phyloP scores from a whole-genome alignment of 2,113 vertebrate genomes.

The Phainopepla nitens region DNA sequence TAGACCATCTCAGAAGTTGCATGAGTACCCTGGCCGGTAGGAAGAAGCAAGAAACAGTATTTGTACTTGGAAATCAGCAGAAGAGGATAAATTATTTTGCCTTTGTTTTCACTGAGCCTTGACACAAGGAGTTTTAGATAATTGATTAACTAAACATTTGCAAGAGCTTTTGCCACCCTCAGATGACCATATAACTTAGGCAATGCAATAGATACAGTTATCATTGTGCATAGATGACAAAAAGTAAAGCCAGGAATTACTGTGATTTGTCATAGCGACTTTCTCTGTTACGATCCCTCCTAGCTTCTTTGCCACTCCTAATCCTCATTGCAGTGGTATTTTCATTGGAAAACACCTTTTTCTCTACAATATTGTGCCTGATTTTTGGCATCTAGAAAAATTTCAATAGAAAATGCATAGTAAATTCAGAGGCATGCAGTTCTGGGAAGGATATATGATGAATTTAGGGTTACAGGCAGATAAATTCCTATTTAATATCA shows the following conservation, averaged over 20 bases:
- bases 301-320: neutral
- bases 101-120: neutral
- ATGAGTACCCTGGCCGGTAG: neutral
- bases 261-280: neutral
- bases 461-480: neutral
- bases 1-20: neutral
- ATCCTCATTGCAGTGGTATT: neutral
- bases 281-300: neutral
- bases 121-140: neutral
- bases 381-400: neutral
- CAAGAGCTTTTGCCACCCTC: neutral
- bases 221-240: neutral
- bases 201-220: neutral
- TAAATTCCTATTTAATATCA: neutral
- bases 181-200: neutral
- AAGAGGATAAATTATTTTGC: neutral
- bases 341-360: neutral
- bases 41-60: neutral
- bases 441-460: neutral
- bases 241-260: neutral
- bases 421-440: neutral
- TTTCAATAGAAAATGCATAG: neutral
- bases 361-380: neutral
- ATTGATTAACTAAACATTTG: neutral
- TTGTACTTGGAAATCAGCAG: neutral